Conservation (phyloP, 2,888 invertebrate genomes). For the Molanna angustata region DNA sequence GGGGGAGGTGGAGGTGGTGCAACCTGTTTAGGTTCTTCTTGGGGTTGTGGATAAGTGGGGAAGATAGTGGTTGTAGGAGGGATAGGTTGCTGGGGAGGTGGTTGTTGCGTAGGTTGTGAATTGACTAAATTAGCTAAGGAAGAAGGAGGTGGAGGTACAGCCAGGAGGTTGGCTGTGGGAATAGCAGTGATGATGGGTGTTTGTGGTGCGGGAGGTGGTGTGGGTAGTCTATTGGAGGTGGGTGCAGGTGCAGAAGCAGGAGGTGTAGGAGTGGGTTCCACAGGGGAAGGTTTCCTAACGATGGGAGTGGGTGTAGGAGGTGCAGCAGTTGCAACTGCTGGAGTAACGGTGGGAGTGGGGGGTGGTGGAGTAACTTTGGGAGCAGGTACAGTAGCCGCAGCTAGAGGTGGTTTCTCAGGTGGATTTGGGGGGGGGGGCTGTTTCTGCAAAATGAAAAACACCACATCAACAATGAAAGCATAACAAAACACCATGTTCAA, state of each 20-base stretch:
- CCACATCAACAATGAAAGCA: neutral
- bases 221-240: slow-evolving; percentile 32
- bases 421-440: slow-evolving; percentile 12
- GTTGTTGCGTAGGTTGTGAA: slow-evolving; percentile 1
- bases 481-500: too few species aligned
- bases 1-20: neutral
- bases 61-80: neutral
- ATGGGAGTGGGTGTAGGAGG: slow-evolving; percentile 43
- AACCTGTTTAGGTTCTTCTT: slow-evolving; percentile 16
- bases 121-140: neutral
- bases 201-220: slow-evolving; percentile 41
- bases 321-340: slow-evolving; percentile 39
- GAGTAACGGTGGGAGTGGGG: slow-evolving; percentile 38
- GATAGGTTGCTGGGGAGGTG: neutral
- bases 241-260: slow-evolving; percentile 34
- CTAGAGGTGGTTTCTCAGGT: slow-evolving; percentile 30
- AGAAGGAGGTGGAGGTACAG: slow-evolving; percentile 20
- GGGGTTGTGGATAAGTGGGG: neutral
- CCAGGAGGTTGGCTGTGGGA: slow-evolving; percentile 28
- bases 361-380: slow-evolving; percentile 35
- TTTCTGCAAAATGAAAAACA: slow-evolving; percentile 22
- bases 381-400: slow-evolving; percentile 20
- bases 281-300: slow-evolving; percentile 36
- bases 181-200: slow-evolving; percentile 27
- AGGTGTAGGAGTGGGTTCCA: slow-evolving; percentile 32